Conservation (phyloP, 2,797 vertebrate genomes). For the Scyliorhinus canicula region DNA sequence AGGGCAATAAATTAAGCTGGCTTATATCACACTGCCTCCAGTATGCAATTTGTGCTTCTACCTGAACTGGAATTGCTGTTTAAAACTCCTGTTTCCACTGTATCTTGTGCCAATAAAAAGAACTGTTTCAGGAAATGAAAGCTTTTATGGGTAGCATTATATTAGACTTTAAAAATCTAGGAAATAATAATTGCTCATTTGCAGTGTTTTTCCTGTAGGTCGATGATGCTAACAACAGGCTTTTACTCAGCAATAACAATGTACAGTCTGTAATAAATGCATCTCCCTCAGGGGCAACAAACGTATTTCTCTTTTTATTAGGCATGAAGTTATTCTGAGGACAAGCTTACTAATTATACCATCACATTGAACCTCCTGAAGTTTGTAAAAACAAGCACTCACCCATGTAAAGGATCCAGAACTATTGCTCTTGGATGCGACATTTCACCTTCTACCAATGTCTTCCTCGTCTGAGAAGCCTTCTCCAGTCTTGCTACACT, state of each 20-base stretch:
- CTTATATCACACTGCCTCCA: not conserved
- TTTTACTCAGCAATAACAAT: not conserved
- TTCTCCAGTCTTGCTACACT: slow-evolving; percentile 84
- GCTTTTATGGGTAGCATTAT: not conserved
- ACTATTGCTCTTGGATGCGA: slow-evolving; percentile 96
- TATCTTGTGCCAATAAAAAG: not conserved
- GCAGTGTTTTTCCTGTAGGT: not conserved
- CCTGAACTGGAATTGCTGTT: not conserved
- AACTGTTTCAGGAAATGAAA: not conserved
- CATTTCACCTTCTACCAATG: slow-evolving; percentile 90
- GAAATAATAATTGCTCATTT: slow-evolving; percentile 15
- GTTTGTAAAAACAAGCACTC: slow-evolving; percentile 43
- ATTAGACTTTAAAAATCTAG: not conserved
- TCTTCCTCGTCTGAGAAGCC: slow-evolving; percentile 84
- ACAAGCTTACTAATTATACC: not conserved
- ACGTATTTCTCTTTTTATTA: not conserved
- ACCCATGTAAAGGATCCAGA: slow-evolving; percentile 92
- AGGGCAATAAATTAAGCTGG: not conserved
- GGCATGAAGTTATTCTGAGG: not conserved
- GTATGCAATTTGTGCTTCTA: not conserved
- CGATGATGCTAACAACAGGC: not conserved
- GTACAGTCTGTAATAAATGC: not conserved
- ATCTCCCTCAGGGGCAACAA: not conserved
- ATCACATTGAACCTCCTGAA: not conserved
- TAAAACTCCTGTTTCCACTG: not conserved